phyloP scores from a whole-genome alignment of 2,888 invertebrate species.

The Norana najaformis region DNA sequence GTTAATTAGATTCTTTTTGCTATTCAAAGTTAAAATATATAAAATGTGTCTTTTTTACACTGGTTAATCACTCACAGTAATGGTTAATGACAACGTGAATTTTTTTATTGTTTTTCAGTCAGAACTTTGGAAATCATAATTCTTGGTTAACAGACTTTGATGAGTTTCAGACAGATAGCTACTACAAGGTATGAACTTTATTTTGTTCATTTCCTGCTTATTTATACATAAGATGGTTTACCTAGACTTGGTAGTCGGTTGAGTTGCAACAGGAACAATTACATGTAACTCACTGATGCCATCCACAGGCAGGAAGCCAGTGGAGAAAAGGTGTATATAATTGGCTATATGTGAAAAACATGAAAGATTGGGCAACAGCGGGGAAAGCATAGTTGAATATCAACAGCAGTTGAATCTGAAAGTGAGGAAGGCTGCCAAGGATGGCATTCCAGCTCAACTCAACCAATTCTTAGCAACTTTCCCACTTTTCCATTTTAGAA shows the following conservation, averaged over 20 bases:
- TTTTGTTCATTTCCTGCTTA: background rate
- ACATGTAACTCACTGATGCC: background rate
- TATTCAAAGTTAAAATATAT: background rate
- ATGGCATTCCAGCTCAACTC: no score
- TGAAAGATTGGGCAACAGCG: no score
- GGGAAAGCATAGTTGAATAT: no score
- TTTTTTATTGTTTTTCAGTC: conserved; percentile 45
- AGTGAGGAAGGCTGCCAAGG: no score
- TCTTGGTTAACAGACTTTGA: conserved; percentile 61
- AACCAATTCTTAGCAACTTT: no score
- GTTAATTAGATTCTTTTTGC: background rate
- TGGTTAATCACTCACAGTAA: background rate
- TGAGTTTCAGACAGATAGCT: conserved; percentile 46
- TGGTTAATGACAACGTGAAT: background rate
- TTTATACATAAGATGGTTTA: background rate
- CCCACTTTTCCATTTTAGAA: no score
- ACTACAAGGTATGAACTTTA: conserved; percentile 50
- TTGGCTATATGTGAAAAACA: no score
- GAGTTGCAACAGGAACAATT: background rate
- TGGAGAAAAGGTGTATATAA: background rate
- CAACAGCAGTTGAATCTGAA: no score
- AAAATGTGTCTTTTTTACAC: background rate
- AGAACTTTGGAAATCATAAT: conserved; percentile 48
- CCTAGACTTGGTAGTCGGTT: no score
- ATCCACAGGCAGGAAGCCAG: no score